Evolutionary conservation across 1,140 invertebrate genomes (phyloP), one percentile per base, ranked within the genome.

Genomic region (Drosophila setifemur): DNA sequence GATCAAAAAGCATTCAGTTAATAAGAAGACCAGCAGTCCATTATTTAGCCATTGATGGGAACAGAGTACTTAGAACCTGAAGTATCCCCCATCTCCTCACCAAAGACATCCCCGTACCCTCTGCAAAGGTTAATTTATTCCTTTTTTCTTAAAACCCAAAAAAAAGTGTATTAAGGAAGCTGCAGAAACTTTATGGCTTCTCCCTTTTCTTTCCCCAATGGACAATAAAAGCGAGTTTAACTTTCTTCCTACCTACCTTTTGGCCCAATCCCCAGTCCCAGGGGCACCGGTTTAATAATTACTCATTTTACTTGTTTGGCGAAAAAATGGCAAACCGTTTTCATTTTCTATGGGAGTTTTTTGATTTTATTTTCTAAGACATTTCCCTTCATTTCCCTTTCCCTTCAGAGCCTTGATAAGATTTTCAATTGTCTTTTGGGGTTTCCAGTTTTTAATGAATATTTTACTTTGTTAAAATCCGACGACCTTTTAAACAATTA

Each of bases 1-100:
- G 78, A 85, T 83, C 78, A 83, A 83, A 83, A 83, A 70, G 69
- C 57, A 40, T 77, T 70, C 63, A 85, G 69, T 83, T 83, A 73
- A 85, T 83, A 78, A 78, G 40, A 53, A 44, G 53, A 53, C 53
- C 39, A 53, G 43, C 67, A 71, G 73, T 83, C 63, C 70, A 83
- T 83, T 83, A 83, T 74, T 78, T 63, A 61, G 48, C 69, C 81
- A 82, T 78, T 82, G 77, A 63, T 60, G 68, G 31, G 23, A 11
- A 23, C 25, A 26, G 28, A 31, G 26, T 53, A 42, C 25, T 52
- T 39, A 40, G n/a, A 9, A n/a, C n/a, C n/a, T n/a, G n/a, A 16
- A 29, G 33, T 42, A n/a, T 25, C 28, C 18, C 16, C 53, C 50
- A 25, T 16, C 49, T 16, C 11, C n/a, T n/a, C n/a, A n/a, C n/a